A percentile compares a stretch with the other conserved stretches of the same genome.
Conservation (phyloP, 2,113 vertebrate genomes). For the Mola mola region DNA sequence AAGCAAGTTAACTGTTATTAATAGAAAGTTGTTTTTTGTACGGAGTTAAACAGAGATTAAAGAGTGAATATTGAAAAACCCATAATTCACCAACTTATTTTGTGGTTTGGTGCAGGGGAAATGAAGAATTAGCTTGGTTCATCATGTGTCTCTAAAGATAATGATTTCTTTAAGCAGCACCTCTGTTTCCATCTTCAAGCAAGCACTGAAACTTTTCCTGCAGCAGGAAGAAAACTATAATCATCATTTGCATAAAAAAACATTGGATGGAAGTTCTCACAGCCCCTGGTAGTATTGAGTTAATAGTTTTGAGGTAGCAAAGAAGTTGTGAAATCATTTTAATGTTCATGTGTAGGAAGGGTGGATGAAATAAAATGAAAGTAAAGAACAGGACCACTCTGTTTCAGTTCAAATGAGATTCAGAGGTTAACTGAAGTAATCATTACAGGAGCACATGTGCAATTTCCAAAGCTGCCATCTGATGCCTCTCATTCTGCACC, state of each 20-base stretch:
- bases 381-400: not conserved
- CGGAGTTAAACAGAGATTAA: no score
- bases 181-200: constrained; percentile 27
- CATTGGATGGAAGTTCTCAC: constrained; percentile 22
- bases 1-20: no score
- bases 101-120: no score
- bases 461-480: constrained; percentile 30
- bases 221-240: no score
- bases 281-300: constrained; percentile 16
- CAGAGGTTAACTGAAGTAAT: constrained; percentile 33
- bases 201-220: constrained; percentile 1
- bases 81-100: no score
- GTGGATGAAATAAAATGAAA: constrained; percentile 31
- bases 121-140: no score
- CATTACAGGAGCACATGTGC: constrained; percentile 24
- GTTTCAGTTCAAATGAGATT: constrained; percentile 35
- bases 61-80: no score
- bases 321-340: constrained; percentile 29
- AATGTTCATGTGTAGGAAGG: constrained; percentile 26
- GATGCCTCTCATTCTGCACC: constrained; percentile 5
- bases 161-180: constrained; percentile 5
- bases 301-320: constrained; percentile 22
- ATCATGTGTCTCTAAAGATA: not conserved
- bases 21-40: no score
- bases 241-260: constrained; percentile 52